A percentile compares a stretch with the other conserved stretches of the same genome.
Conservation (phyloP, 2,888 invertebrate genomes). For the Laspeyria flexula region DNA sequence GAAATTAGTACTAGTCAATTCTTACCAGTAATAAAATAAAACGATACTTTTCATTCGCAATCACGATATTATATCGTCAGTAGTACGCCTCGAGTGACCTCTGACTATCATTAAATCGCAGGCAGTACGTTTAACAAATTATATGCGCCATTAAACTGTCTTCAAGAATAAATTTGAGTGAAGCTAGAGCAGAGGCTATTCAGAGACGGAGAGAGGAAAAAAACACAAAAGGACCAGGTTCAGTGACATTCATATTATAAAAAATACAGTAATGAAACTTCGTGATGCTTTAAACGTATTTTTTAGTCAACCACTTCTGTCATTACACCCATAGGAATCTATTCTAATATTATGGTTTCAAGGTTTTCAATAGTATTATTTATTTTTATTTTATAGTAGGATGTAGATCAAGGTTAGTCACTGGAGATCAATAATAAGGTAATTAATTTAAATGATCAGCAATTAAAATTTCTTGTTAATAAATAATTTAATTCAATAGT, state of each 20-base stretch:
- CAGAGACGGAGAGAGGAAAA: conserved; percentile 33
- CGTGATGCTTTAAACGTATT: conserved; percentile 43
- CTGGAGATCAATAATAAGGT: background rate
- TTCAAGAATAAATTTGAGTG: conserved; percentile 48
- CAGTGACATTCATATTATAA: conserved; percentile 42
- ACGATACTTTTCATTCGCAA: too few relatives aligned
- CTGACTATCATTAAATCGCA: conserved; percentile 6
- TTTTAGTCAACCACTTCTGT: conserved; percentile 38
- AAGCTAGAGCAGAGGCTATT: conserved; percentile 41
- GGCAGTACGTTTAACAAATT: conserved; percentile 26
- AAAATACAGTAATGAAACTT: conserved; percentile 48
- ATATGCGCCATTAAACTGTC: conserved; percentile 49
- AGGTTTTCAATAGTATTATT: background rate
- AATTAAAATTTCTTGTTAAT: too few relatives aligned
- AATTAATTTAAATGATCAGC: too few relatives aligned
- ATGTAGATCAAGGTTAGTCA: background rate
- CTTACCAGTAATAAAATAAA: too few relatives aligned
- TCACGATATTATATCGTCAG: too few relatives aligned
- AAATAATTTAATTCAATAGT: too few relatives aligned
- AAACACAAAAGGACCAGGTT: conserved; percentile 36
- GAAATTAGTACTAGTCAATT: too few relatives aligned
- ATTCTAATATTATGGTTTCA: background rate
- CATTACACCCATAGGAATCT: conserved; percentile 4
- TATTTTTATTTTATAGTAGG: too few relatives aligned
- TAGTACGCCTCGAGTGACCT: background rate